A percentile compares a stretch with the other conserved stretches of the same genome.
phyloP scores from a whole-genome alignment of 2,797 vertebrate genomes.

The Thripadectes ignobilis region DNA sequence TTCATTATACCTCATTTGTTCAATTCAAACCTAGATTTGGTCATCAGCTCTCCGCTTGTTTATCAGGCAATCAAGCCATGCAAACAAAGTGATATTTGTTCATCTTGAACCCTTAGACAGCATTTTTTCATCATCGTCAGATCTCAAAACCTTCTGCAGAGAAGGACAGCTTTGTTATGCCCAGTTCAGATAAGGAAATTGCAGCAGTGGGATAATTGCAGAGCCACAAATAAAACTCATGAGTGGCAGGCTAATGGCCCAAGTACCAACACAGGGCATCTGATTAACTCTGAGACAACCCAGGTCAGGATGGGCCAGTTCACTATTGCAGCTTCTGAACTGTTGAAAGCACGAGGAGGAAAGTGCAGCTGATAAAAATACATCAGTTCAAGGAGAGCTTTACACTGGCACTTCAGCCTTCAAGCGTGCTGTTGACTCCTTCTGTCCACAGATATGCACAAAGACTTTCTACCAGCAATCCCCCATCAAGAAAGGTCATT shows the following conservation, averaged over 20 bases:
- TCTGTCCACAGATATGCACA: not conserved
- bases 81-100: slow-evolving; percentile 51
- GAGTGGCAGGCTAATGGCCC: not conserved
- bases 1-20: slow-evolving; percentile 7
- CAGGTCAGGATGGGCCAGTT: slow-evolving; percentile 5
- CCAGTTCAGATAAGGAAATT: slow-evolving; percentile 13
- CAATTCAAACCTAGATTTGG: slow-evolving; percentile 3
- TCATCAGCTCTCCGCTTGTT: not conserved
- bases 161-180: slow-evolving; percentile 48
- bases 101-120: not conserved
- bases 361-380: not conserved
- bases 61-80: not conserved
- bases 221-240: slow-evolving; percentile 60
- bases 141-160: not conserved
- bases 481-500: not conserved
- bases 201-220: slow-evolving; percentile 43
- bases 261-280: not conserved
- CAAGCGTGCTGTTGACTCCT: not conserved
- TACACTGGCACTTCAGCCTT: not conserved
- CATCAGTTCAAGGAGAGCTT: not conserved
- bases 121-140: not conserved
- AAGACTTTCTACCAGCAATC: not conserved
- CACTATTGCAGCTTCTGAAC: not conserved
- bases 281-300: not conserved
- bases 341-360: not conserved